Percentiles rank a stretch among this genome's conserved stretches.
These are phyloP conservation scores for Drepana arcuata DNA, from an alignment of 1,140 invertebrate genomes.

Conservation along the genomic window DNA sequence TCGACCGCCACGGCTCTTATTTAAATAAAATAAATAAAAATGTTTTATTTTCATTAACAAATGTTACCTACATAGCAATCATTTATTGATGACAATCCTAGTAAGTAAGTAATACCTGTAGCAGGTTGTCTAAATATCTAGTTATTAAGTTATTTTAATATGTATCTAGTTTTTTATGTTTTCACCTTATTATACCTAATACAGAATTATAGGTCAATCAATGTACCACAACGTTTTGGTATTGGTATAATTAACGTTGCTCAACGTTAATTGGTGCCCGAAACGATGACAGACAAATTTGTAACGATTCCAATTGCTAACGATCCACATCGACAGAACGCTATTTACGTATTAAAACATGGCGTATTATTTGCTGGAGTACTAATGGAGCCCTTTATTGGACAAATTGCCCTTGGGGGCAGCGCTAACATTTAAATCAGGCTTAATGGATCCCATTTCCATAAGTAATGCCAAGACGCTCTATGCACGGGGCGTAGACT, in stretches of 20 bases:
- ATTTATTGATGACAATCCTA: too few relatives aligned
- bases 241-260: neutral
- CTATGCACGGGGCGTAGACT: neutral
- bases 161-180: too few relatives aligned
- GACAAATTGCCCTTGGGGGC: constrained; percentile 37
- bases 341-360: constrained; percentile 41
- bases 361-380: constrained; percentile 23
- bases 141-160: too few relatives aligned
- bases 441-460: constrained; percentile 51
- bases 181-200: too few relatives aligned
- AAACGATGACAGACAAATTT: neutral
- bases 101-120: too few relatives aligned
- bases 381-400: constrained; percentile 39
- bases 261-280: too few relatives aligned
- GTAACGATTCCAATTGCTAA: constrained; percentile 26
- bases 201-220: neutral
- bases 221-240: neutral
- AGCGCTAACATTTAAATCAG: constrained; percentile 43
- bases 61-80: too few relatives aligned
- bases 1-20: too few relatives aligned
- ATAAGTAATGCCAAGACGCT: constrained; percentile 27
- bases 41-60: too few relatives aligned
- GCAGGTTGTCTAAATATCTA: too few relatives aligned
- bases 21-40: too few relatives aligned
- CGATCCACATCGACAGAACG: constrained; percentile 29